These are phyloP conservation scores for Manis pentadactyla DNA, from an alignment of 2,797 vertebrate species.

Conservation along the genomic window DNA sequence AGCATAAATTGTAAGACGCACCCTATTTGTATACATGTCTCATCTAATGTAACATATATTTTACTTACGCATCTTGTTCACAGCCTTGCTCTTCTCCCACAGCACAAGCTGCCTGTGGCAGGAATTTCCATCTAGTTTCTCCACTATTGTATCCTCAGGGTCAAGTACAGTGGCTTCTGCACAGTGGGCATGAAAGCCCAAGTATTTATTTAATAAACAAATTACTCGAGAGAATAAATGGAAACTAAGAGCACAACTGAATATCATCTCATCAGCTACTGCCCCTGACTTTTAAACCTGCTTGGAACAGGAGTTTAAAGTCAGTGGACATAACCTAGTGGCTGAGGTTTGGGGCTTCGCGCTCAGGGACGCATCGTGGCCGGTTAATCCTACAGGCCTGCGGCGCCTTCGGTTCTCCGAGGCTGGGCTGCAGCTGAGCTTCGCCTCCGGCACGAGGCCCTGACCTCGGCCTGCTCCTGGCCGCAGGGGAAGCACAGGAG, in stretches of 20 bases:
- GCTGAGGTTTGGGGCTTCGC: not conserved
- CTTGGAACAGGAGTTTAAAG: not conserved
- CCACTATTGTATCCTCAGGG: not conserved
- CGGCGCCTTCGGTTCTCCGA: not conserved
- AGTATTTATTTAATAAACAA: constrained; percentile 16
- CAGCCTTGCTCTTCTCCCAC: not conserved
- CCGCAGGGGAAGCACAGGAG: not conserved
- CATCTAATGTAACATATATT: not conserved
- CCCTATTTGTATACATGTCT: not conserved
- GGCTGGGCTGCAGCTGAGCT: not conserved
- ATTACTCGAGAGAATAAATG: constrained; percentile 8
- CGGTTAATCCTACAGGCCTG: not conserved
- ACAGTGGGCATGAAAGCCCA: not conserved
- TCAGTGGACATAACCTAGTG: not conserved
- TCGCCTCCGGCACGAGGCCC: not conserved
- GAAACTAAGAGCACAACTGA: not conserved
- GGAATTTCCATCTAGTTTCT: not conserved
- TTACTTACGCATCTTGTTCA: not conserved
- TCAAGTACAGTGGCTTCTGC: not conserved
- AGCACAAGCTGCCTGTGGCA: not conserved
- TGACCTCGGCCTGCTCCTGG: not conserved
- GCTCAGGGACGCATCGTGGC: not conserved
- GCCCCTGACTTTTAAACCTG: not conserved
- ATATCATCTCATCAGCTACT: not conserved
- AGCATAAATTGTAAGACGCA: not conserved